phyloP scores from a whole-genome alignment of 64 coral and sea anemone species.

The Montipora sp. region DNA sequence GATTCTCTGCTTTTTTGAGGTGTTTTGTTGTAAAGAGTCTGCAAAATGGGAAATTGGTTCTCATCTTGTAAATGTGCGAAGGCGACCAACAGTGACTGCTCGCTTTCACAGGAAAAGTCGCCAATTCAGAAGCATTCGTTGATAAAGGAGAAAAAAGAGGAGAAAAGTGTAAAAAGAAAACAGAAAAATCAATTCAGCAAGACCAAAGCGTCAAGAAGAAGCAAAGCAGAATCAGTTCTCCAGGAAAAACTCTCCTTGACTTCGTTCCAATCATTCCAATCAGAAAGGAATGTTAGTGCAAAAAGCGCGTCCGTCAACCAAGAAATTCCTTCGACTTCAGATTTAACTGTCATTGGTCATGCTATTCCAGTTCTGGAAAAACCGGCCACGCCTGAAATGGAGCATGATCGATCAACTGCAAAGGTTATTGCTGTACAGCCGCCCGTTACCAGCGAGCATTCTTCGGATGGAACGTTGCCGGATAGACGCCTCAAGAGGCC shows the following conservation, averaged over 20 bases:
- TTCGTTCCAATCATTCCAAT: constrained; percentile 20
- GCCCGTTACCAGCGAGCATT: background rate
- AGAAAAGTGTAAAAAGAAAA: background rate
- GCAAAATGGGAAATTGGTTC: background rate
- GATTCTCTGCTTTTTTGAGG: background rate
- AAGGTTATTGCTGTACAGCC: background rate
- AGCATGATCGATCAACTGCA: background rate
- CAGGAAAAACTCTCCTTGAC: constrained; percentile 6
- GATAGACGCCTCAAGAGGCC: background rate
- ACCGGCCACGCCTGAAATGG: background rate
- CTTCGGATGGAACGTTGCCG: background rate
- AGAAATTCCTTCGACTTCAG: background rate
- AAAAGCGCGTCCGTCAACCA: background rate
- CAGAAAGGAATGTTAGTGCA: background rate
- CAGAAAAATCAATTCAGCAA: background rate
- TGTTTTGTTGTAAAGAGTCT: background rate
- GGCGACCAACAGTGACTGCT: background rate
- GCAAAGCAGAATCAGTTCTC: background rate
- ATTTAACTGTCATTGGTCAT: background rate
- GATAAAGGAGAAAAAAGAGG: background rate
- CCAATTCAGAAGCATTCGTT: background rate
- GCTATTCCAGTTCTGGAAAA: background rate
- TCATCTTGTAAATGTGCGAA: background rate
- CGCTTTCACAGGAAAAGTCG: background rate
- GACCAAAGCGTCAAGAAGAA: background rate